phyloP scores from a whole-genome alignment of 2,113 vertebrate species.

The Pelusios castaneus region DNA sequence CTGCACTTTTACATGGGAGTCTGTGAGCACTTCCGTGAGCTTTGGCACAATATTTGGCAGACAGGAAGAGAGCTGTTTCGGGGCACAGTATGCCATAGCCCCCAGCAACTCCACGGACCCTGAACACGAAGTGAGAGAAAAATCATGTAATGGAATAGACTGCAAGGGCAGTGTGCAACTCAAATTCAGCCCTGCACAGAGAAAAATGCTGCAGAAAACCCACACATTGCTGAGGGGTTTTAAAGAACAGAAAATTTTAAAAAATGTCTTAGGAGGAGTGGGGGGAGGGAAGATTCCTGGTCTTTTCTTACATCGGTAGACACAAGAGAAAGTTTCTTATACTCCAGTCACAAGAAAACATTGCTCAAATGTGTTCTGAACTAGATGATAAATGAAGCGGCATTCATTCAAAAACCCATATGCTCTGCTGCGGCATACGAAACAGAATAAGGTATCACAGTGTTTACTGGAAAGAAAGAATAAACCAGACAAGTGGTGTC shows the following conservation, averaged over 20 bases:
- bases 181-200: background rate
- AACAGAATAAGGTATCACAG: background rate
- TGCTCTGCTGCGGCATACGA: background rate
- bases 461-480: background rate
- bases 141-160: background rate
- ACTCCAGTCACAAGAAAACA: background rate
- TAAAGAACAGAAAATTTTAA: background rate
- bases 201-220: background rate
- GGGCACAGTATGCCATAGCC: conserved; percentile 97
- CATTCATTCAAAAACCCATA: background rate
- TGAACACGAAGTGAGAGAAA: conserved; percentile 46
- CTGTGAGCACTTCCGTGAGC: conserved; percentile 95
- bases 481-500: background rate
- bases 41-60: conserved; percentile 98
- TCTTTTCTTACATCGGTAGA: background rate
- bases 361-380: background rate
- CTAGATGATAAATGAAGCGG: background rate
- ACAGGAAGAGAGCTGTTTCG: conserved; percentile 97
- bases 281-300: background rate
- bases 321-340: rapidly evolving
- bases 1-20: conserved; percentile 98
- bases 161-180: background rate
- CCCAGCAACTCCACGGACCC: conserved; percentile 96
- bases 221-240: background rate
- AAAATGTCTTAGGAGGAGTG: background rate